phyloP scores from a whole-genome alignment of 30 jellyfish, hydroid and myxozoan genomes.

The Hydra vulgaris region DNA sequence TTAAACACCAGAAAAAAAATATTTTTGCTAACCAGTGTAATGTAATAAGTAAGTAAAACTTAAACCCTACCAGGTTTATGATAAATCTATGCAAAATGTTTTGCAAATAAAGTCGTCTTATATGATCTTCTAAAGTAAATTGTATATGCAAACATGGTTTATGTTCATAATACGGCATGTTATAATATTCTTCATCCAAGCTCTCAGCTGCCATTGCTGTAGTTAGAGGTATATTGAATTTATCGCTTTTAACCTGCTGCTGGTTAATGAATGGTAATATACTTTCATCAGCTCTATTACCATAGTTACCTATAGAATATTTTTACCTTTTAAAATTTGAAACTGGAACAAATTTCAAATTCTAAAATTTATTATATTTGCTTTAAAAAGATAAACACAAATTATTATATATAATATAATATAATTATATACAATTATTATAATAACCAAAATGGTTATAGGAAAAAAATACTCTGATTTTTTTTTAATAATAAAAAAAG shows the following conservation, averaged over 20 bases:
- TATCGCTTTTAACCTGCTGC: slow-evolving; percentile 25
- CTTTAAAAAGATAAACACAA: too few species aligned
- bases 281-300: slow-evolving; percentile 24
- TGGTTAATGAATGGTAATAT: slow-evolving; percentile 31
- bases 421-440: too few species aligned
- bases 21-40: too few species aligned
- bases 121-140: slow-evolving; percentile 41
- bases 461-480: not conserved
- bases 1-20: too few species aligned
- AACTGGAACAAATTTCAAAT: too few species aligned
- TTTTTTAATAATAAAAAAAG: too few species aligned
- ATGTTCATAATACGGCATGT: slow-evolving; percentile 35
- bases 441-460: too few species aligned
- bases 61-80: slow-evolving; percentile 24
- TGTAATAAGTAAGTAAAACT: too few species aligned
- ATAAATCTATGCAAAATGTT: slow-evolving; percentile 22
- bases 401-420: too few species aligned
- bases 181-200: slow-evolving; percentile 24
- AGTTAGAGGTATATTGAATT: slow-evolving; percentile 15
- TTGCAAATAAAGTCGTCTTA: slow-evolving; percentile 22
- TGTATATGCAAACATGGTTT: slow-evolving; percentile 35
- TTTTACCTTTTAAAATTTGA: not conserved
- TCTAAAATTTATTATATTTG: too few species aligned
- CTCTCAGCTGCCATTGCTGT: slow-evolving; percentile 18
- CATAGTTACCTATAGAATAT: slow-evolving; percentile 25